Evolutionary conservation across 2,113 vertebrate species (phyloP).

Genomic region (Peucedramus taeniatus): DNA sequence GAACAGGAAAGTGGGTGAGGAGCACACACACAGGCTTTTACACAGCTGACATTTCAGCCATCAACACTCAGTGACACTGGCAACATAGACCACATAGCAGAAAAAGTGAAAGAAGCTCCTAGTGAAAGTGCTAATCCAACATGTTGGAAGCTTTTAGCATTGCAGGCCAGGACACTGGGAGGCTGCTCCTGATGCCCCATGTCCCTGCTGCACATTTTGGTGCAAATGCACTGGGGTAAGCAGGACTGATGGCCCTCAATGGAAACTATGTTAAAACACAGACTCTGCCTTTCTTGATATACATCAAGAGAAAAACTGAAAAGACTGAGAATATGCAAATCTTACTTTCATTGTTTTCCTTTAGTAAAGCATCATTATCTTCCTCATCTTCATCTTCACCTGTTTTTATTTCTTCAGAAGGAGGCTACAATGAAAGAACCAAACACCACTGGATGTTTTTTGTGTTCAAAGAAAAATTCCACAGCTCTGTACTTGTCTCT

Average conservation of each 20-base stretch:
- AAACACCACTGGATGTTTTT: slow-evolving; percentile 30
- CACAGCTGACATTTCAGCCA: neutral
- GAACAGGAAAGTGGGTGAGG: neutral
- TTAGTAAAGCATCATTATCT: slow-evolving; percentile 96
- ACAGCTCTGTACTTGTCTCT: neutral
- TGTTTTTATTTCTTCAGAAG: slow-evolving; percentile 99
- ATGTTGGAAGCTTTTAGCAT: neutral
- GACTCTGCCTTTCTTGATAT: neutral
- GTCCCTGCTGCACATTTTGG: neutral
- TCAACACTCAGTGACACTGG: neutral
- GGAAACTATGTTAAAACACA: neutral
- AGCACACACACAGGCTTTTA: neutral
- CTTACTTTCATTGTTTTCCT: slow-evolving; percentile 98
- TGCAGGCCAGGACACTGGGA: neutral
- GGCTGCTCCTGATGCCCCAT: neutral
- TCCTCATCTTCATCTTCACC: slow-evolving; percentile 96
- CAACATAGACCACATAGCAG: neutral
- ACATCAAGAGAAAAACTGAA: neutral
- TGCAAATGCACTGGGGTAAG: accelerated
- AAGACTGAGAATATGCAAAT: slow-evolving; percentile 50
- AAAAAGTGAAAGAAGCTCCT: neutral
- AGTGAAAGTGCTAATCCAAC: neutral
- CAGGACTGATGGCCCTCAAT: neutral
- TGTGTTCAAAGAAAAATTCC: neutral
- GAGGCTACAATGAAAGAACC: slow-evolving; percentile 79